These are phyloP conservation scores for Thymallus thymallus DNA, from an alignment of 2,113 vertebrate species.

Conservation along the genomic window DNA sequence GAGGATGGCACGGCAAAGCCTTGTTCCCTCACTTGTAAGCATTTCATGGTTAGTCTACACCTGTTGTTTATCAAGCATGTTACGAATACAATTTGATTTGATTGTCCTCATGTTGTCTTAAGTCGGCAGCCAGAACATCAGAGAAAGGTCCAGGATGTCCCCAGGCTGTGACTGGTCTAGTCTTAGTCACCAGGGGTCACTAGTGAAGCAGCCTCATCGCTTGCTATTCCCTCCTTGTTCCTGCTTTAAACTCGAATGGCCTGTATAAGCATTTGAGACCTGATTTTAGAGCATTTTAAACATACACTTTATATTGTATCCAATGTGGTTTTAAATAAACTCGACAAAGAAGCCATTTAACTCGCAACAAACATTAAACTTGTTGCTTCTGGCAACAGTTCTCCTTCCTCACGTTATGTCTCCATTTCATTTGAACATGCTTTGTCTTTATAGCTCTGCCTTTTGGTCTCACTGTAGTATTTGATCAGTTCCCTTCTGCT, in stretches of 20 bases:
- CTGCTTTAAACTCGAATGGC: background rate
- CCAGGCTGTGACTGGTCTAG: background rate
- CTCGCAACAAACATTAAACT: slow-evolving; percentile 25
- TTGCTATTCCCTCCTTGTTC: background rate
- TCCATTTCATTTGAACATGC: slow-evolving; percentile 23
- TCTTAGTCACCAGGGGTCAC: slow-evolving; percentile 1
- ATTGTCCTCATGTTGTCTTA: too few species aligned
- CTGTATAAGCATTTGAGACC: slow-evolving; percentile 4
- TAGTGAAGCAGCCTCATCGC: background rate
- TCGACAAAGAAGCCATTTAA: slow-evolving; percentile 35
- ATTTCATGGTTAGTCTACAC: slow-evolving; percentile 16
- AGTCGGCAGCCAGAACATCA: background rate
- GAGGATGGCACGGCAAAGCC: background rate
- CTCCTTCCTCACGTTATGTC: background rate
- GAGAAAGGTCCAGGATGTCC: background rate
- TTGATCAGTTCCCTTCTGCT: background rate
- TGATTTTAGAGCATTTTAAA: slow-evolving; percentile 40
- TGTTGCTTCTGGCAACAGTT: slow-evolving; percentile 45
- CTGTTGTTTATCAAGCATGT: slow-evolving; percentile 1
- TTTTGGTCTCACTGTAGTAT: slow-evolving; percentile 12
- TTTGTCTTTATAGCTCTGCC: slow-evolving; percentile 1
- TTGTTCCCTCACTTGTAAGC: background rate
- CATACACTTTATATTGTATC: slow-evolving; percentile 18
- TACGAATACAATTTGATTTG: slow-evolving; percentile 35
- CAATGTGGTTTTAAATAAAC: slow-evolving; percentile 20